phyloP scores from a whole-genome alignment of 2,797 vertebrate genomes.

The Merluccius polli region DNA sequence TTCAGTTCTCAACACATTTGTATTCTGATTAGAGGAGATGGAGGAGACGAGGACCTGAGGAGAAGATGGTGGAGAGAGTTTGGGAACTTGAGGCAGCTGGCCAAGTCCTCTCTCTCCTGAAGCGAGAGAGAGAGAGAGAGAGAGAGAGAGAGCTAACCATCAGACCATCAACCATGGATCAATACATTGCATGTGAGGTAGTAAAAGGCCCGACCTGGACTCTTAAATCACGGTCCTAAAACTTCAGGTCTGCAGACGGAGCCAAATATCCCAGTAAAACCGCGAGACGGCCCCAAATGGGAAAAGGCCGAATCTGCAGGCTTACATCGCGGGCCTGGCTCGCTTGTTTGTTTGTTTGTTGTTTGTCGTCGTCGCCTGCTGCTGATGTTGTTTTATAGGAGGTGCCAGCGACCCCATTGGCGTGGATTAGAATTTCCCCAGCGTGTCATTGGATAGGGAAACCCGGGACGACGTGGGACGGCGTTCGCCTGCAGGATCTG shows the following conservation, averaged over 20 bases:
- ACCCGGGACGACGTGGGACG: constrained; percentile 29
- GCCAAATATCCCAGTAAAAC: constrained; percentile 28
- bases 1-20: constrained; percentile 45
- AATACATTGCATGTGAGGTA: constrained; percentile 31
- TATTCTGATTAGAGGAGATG: constrained; percentile 59
- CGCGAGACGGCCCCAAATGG: constrained; percentile 18
- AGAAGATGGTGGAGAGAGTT: constrained; percentile 36
- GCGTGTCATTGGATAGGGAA: constrained; percentile 32
- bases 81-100: constrained; percentile 26
- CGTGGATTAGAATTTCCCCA: constrained; percentile 39
- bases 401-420: constrained; percentile 31
- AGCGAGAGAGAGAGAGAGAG: not conserved
- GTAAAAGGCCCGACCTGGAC: not conserved
- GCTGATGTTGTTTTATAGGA: constrained; percentile 20
- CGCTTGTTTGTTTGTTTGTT: not conserved
- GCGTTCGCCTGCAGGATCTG: constrained; percentile 33
- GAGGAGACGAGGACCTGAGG: constrained; percentile 52
- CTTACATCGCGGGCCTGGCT: constrained; percentile 28
- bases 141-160: constrained; percentile 30
- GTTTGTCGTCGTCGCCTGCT: too few species aligned
- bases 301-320: constrained; percentile 26
- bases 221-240: not conserved
- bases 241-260: constrained; percentile 32
- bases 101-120: constrained; percentile 27
- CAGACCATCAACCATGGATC: constrained; percentile 29